phyloP scores from a whole-genome alignment of 2,888 invertebrate genomes.

The Drosophila greeni region DNA sequence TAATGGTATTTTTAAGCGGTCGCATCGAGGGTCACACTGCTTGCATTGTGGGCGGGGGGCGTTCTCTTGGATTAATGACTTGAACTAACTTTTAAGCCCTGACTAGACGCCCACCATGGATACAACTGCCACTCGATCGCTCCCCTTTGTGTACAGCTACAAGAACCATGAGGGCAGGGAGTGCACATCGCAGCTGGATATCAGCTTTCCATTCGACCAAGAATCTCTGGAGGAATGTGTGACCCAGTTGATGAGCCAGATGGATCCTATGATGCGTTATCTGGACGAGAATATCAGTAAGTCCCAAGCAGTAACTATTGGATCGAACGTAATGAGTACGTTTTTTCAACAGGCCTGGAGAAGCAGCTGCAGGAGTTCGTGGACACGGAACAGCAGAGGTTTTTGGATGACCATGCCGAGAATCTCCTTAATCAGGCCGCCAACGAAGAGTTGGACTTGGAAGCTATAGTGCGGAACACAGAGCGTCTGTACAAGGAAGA shows the following conservation, averaged over 20 bases:
- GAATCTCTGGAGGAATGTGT: constrained; percentile 74
- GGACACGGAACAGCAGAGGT: constrained; percentile 83
- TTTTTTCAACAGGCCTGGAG: constrained; percentile 59
- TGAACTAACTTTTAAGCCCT: constrained; percentile 14
- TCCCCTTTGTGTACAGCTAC: constrained; percentile 74
- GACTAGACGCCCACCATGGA: constrained; percentile 41
- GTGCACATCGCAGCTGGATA: constrained; percentile 54
- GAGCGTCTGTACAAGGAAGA: constrained; percentile 90
- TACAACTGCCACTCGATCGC: constrained; percentile 40
- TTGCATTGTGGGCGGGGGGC: constrained; percentile 25
- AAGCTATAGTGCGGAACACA: constrained; percentile 88
- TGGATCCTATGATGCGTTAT: constrained; percentile 77
- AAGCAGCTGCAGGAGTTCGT: constrained; percentile 82
- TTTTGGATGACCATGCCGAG: constrained; percentile 84
- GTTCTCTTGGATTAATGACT: constrained; percentile 27
- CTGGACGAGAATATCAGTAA: constrained; percentile 75
- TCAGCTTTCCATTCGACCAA: constrained; percentile 71
- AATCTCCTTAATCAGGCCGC: constrained; percentile 82
- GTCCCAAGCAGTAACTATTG: neutral
- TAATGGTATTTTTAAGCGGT: constrained; percentile 10
- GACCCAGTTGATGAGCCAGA: constrained; percentile 71
- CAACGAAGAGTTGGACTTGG: constrained; percentile 84
- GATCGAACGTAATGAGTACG: neutral
- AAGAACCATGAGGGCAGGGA: constrained; percentile 70
- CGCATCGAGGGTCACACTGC: constrained; percentile 11